Evolutionary conservation across 1,140 invertebrate species (phyloP), one percentile per base, ranked within the genome.

Genomic region (Bombus huntii): DNA sequence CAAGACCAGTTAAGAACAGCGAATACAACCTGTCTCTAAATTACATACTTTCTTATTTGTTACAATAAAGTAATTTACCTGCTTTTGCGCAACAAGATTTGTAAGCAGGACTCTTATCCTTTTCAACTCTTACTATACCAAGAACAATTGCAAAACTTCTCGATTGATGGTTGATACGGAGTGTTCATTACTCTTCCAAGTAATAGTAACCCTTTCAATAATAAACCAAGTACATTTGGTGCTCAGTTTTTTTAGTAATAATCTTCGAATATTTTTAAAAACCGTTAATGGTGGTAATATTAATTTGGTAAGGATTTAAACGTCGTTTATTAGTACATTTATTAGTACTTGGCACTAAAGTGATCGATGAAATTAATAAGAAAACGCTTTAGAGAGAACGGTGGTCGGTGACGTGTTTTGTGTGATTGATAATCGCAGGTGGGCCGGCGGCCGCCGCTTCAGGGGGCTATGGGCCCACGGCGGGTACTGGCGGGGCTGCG

Each of bases 401-500:
- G 92, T 92, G 90, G 90, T 94, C 91, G 92, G 93, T 94, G 92
- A 94, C 91, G 92, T 92, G 92, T 95, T 93, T 93, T 95, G 93
- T 95, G 92, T 95, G 93, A 92, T 95, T 95, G 93, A 95, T 95
- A 92, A 95, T 94, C 94, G 93, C 94, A 95, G 94, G 94, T 95
- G 94, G 95, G 94, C 95, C 95, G 92, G 94, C 94, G 91, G 92
- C 93, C 93, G 94, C 94, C 94, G 94, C 94, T 95, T 94, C 95
- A 93, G 93, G 94, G 94, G 95, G 94, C 92, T 95, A 95, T 90
- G 94, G 94, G 93, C 95, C 95, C 92, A 94, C 94, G 87, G 93
- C 95, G 93, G 95, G 94, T 92, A 95, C 95, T 93, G 95, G 95
- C 88, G 95, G 94, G 92, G 95, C 95, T 94, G 95, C 95, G 92